Evolutionary conservation across 2,888 invertebrate genomes (phyloP).

Genomic region (Tortrix viridana): DNA sequence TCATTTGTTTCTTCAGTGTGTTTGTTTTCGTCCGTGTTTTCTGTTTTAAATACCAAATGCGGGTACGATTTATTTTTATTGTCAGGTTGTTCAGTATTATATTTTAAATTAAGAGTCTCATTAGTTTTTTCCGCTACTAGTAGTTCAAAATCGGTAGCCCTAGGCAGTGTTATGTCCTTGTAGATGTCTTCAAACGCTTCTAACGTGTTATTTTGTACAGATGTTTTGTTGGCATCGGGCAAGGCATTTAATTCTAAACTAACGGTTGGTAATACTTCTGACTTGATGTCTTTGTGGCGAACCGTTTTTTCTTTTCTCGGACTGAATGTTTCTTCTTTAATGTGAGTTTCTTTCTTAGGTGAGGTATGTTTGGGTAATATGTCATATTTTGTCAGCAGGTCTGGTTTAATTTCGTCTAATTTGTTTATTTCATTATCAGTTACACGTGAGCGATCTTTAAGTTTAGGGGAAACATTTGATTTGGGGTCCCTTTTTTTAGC

Average conservation of each 20-base stretch:
- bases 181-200: conserved; percentile 73
- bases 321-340: conserved; percentile 6
- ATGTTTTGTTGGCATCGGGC: conserved; percentile 37
- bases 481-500: background rate
- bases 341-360: background rate
- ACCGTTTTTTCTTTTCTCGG: background rate
- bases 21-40: conserved; percentile 34
- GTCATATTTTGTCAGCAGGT: background rate
- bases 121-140: conserved; percentile 50
- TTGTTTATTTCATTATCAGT: background rate
- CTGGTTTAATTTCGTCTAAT: background rate
- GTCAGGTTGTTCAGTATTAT: conserved; percentile 17
- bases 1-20: conserved; percentile 21
- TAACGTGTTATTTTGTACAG: conserved; percentile 60
- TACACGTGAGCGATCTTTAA: background rate
- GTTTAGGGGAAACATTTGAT: background rate
- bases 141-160: conserved; percentile 70
- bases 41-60: conserved; percentile 17
- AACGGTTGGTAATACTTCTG: conserved; percentile 36
- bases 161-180: conserved; percentile 63
- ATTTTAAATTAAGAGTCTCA: conserved; percentile 30
- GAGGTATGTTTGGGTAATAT: background rate
- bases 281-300: conserved; percentile 39
- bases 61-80: conserved; percentile 4
- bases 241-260: conserved; percentile 7